Evolutionary conservation across 2,113 vertebrate genomes (phyloP).

Genomic region (Cariama cristata): DNA sequence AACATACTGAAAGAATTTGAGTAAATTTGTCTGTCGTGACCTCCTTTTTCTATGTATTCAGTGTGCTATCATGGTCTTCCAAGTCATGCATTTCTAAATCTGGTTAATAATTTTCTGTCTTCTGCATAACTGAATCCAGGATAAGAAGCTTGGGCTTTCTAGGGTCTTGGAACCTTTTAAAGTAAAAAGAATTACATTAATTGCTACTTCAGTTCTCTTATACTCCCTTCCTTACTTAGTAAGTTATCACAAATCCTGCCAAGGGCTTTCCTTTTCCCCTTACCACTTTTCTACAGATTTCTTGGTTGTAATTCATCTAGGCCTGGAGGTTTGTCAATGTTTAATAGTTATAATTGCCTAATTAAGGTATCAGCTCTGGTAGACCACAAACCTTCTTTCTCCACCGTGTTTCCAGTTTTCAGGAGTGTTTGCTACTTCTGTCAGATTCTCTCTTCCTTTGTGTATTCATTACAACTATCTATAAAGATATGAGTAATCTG

Average conservation of each 20-base stretch:
- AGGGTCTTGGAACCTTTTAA: neutral
- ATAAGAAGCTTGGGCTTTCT: constrained; percentile 7
- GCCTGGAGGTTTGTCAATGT: constrained; percentile 42
- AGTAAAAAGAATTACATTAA: neutral
- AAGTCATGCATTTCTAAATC: neutral
- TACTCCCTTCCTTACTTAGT: neutral
- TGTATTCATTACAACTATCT: neutral
- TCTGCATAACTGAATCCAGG: neutral
- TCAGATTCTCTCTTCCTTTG: neutral
- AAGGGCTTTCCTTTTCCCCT: neutral
- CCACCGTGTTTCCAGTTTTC: neutral
- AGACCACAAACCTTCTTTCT: neutral
- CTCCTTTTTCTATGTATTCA: neutral
- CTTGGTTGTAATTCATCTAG: constrained; percentile 28
- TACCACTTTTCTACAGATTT: neutral
- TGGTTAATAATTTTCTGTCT: neutral
- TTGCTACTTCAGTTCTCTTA: neutral
- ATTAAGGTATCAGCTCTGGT: constrained; percentile 45
- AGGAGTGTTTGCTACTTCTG: neutral
- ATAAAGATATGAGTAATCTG: neutral
- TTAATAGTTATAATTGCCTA: constrained; percentile 62
- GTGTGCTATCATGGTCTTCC: neutral
- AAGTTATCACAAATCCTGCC: constrained; percentile 11
- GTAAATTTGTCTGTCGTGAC: neutral
- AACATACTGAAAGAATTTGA: neutral